Evolutionary conservation across 2,797 vertebrate species (phyloP).

Genomic region (Eulemur rubriventer): DNA sequence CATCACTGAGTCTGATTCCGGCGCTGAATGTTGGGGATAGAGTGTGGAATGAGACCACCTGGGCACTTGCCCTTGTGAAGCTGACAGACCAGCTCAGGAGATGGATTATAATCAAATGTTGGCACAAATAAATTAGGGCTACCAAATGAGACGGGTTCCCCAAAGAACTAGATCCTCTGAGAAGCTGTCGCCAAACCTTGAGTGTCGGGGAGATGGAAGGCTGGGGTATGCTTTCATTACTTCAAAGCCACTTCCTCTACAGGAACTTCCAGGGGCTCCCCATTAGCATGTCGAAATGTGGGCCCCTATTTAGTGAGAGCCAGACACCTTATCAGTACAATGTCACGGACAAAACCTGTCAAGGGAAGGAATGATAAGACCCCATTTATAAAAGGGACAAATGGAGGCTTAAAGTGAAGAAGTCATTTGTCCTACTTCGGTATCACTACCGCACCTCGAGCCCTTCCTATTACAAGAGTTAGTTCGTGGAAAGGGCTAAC

Average conservation of each 20-base stretch:
- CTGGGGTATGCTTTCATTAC: neutral
- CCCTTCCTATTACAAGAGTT: fast-evolving
- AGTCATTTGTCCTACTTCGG: neutral
- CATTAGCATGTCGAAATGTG: neutral
- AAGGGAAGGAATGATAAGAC: fast-evolving
- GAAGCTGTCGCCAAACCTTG: neutral
- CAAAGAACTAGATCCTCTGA: no score
- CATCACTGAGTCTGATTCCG: neutral
- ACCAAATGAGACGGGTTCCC: neutral
- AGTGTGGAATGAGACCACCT: neutral
- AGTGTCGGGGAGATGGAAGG: no score
- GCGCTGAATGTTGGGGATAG: no score
- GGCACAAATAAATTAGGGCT: neutral
- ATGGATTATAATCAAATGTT: neutral
- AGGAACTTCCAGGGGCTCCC: neutral
- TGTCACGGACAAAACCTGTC: neutral
- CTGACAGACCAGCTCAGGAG: neutral
- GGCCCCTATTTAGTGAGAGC: no score
- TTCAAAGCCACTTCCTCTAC: neutral
- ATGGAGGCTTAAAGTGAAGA: neutral
- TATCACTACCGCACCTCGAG: fast-evolving
- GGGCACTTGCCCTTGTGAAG: neutral
- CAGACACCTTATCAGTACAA: neutral
- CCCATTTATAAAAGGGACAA: neutral
- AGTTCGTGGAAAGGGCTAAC: neutral